Conservation (phyloP, 2,888 invertebrate genomes). For the Agonopterix heracliana region DNA sequence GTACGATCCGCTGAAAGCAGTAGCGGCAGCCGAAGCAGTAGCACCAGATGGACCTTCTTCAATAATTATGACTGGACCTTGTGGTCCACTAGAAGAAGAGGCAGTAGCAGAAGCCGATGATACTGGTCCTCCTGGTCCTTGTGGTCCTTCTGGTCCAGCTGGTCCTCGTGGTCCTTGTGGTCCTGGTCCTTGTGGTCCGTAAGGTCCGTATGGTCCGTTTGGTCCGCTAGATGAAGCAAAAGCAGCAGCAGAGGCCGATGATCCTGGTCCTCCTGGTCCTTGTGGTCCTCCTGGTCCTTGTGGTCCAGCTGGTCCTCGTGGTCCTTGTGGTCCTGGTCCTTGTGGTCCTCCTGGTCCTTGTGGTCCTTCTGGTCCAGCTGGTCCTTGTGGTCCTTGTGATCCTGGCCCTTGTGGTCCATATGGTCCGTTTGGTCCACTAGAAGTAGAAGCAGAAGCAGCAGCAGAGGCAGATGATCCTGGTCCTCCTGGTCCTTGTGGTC, state of each 20-base stretch:
- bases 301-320: not conserved
- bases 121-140: not conserved
- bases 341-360: no score
- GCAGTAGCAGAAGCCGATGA: not conserved
- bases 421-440: constrained; percentile 6
- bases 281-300: not conserved
- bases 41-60: constrained; percentile 2
- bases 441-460: no score
- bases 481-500: not conserved
- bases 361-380: not conserved
- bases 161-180: not conserved
- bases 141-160: not conserved
- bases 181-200: not conserved
- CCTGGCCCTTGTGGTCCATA: constrained; percentile 4
- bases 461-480: no score
- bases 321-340: not conserved
- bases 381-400: not conserved
- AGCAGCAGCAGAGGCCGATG: not conserved
- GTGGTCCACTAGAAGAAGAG: not conserved
- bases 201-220: constrained; percentile 1
- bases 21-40: constrained; percentile 4
- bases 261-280: constrained; percentile 1
- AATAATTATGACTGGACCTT: constrained; percentile 6
- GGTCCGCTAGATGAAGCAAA: constrained; percentile 3
- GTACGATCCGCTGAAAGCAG: not conserved